Evolutionary conservation across 2,797 vertebrate genomes (phyloP), one percentile per base, ranked within the genome.

Genomic region (Typhlichthys eigenmanni): DNA sequence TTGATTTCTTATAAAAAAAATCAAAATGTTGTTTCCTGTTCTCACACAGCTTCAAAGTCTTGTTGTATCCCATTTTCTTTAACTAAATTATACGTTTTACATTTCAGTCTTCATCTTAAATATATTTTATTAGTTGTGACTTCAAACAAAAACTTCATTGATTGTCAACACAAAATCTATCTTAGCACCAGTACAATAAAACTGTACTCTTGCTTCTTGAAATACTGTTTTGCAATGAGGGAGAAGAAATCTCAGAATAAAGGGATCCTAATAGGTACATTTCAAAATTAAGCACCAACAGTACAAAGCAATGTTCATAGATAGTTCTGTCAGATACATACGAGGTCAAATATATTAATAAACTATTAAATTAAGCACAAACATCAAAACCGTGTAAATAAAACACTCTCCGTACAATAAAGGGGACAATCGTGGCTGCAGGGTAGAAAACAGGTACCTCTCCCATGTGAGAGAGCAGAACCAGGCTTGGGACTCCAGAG

Each of bases 151-250:
- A 89, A 87, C 83, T 85, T 92, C 88, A 92, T 91, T 94, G 93
- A 94, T 94, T 94, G 93, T 94, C 93, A 94, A 93, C 92, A 94
- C 93, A 94, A 93, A 93, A 90, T 93, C 89, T 92, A 92, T 91
- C 88, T 88, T 96, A 98, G 96, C 97, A 98, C 96, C 97, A 96
- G 96, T 98, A 98, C 96, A 98, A 95, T 98, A 98, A 96, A 98
- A 98, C 95, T 98, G 96, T 96, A 97, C 96, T 92, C 92, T 84
- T 87, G 93, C 93, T 80, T 74, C 76, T 88, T 86, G 88, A 93
- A 93, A 93, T 89, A 94, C 92, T 93, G 90, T 90, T 85, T 84
- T 81, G 79, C 71, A 91, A 87, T 66, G 80, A 87, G 80, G 85
- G 82, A 86, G 87, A 79, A 89, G 83, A 89, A 75, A 75, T 87